These are phyloP conservation scores for Danionella cerebrum DNA, from an alignment of 2,113 vertebrate species.

Conservation along the genomic window DNA sequence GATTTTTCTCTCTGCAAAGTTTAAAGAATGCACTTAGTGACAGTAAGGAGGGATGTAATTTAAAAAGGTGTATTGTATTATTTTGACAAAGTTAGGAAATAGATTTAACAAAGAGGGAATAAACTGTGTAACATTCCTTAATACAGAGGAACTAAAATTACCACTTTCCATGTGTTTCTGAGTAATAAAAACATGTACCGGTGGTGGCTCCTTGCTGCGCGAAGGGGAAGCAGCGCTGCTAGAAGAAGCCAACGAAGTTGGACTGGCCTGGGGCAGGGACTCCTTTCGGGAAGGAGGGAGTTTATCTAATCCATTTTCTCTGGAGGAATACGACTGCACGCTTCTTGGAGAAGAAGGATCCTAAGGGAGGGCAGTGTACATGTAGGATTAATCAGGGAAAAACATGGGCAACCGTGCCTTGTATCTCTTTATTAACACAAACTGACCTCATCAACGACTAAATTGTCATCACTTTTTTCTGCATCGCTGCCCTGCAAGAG, in stretches of 20 bases:
- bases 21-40: not conserved
- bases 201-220: constrained; percentile 70
- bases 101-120: too few species aligned
- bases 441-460: constrained; percentile 83
- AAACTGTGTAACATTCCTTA: too few species aligned
- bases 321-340: constrained; percentile 82
- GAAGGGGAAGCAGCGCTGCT: constrained; percentile 76
- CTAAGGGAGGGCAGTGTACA: constrained; percentile 46
- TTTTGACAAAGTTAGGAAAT: too few species aligned
- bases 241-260: constrained; percentile 80
- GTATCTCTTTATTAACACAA: not conserved
- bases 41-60: not conserved
- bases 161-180: not conserved
- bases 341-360: constrained; percentile 84
- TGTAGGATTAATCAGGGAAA: constrained; percentile 1
- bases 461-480: constrained; percentile 87
- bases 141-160: too few species aligned
- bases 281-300: constrained; percentile 70
- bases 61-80: not conserved
- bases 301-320: constrained; percentile 83
- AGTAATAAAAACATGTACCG: constrained; percentile 47
- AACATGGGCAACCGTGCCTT: not conserved
- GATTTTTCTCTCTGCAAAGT: constrained; percentile 79
- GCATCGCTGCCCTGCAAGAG: constrained; percentile 79
- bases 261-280: constrained; percentile 72